A percentile compares a stretch with the other conserved stretches of the same genome.
phyloP scores from a whole-genome alignment of 2,113 vertebrate genomes.

The Phoxinus phoxinus region DNA sequence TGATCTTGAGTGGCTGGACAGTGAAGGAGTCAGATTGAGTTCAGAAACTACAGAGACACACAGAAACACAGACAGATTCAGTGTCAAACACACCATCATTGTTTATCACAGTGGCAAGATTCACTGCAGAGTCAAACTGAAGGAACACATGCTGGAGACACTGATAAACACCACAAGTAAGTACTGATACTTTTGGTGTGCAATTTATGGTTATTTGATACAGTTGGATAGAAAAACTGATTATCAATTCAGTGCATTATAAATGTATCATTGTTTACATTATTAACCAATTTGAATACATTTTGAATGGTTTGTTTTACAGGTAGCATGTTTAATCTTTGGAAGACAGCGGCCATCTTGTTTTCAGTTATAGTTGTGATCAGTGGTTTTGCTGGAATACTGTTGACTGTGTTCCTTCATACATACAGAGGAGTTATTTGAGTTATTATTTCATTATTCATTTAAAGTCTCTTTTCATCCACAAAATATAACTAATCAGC shows the following conservation, averaged over 20 bases:
- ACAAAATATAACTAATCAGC: not conserved
- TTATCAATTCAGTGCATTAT: not conserved
- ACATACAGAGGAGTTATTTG: not conserved
- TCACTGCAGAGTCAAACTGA: slow-evolving; percentile 19
- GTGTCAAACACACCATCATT: not conserved
- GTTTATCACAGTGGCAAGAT: not conserved
- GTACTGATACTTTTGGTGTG: not conserved
- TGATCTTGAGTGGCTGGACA: slow-evolving; percentile 51
- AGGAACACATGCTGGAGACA: not conserved
- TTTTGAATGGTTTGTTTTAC: too few species aligned
- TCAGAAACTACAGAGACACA: slow-evolving; percentile 30
- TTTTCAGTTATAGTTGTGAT: not conserved
- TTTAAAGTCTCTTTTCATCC: not conserved
- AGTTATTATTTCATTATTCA: not conserved
- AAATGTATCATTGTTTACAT: not conserved
- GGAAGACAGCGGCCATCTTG: not conserved
- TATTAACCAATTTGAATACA: not conserved
- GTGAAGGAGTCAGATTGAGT: slow-evolving; percentile 15
- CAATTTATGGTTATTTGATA: too few species aligned
- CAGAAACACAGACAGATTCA: not conserved
- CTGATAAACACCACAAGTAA: not conserved
- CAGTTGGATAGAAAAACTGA: not conserved
- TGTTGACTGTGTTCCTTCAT: not conserved
- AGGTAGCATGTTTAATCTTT: not conserved
- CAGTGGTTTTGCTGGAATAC: not conserved